Evolutionary conservation across 2,113 vertebrate genomes (phyloP).

Genomic region (Oncorhynchus mykiss): DNA sequence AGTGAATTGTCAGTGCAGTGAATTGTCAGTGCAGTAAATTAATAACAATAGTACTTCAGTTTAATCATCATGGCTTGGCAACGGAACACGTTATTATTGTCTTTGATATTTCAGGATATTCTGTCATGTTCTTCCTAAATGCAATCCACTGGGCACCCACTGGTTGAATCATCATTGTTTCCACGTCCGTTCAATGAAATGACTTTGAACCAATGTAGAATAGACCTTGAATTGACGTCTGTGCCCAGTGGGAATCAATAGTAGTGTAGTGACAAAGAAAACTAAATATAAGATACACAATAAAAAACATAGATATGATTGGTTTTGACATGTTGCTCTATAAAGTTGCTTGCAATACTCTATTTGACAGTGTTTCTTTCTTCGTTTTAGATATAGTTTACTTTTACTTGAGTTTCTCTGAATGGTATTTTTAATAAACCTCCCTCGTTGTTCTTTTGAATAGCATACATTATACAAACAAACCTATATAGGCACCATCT

Average conservation of each 20-base stretch:
- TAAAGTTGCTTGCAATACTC: slow-evolving; percentile 55
- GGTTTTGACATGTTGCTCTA: slow-evolving; percentile 51
- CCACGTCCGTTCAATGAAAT: too few relatives aligned
- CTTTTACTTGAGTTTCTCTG: slow-evolving; percentile 21
- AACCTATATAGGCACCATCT: slow-evolving; percentile 54
- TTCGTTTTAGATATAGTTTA: slow-evolving; percentile 31
- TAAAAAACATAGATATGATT: slow-evolving; percentile 46
- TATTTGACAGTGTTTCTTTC: slow-evolving; percentile 51
- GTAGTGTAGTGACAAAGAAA: slow-evolving; percentile 57
- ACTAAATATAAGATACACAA: slow-evolving; percentile 34
- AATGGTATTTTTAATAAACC: slow-evolving; percentile 20
- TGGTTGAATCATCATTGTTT: too few relatives aligned
- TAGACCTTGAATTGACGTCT: too few relatives aligned
- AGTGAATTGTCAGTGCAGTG: slow-evolving; percentile 40
- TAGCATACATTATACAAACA: slow-evolving; percentile 49
- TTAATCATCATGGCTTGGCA: slow-evolving; percentile 67
- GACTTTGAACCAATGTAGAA: too few relatives aligned
- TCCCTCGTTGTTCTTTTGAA: slow-evolving; percentile 41
- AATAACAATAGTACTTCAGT: slow-evolving; percentile 53
- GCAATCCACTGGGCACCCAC: slow-evolving; percentile 9
- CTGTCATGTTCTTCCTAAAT: slow-evolving; percentile 66
- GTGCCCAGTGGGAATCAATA: slow-evolving; percentile 19
- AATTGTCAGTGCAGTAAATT: slow-evolving; percentile 36
- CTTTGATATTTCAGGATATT: slow-evolving; percentile 62
- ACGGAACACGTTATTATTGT: slow-evolving; percentile 47